These are phyloP conservation scores for Hucho hucho DNA, from an alignment of 2,113 vertebrate genomes.

Conservation along the genomic window DNA sequence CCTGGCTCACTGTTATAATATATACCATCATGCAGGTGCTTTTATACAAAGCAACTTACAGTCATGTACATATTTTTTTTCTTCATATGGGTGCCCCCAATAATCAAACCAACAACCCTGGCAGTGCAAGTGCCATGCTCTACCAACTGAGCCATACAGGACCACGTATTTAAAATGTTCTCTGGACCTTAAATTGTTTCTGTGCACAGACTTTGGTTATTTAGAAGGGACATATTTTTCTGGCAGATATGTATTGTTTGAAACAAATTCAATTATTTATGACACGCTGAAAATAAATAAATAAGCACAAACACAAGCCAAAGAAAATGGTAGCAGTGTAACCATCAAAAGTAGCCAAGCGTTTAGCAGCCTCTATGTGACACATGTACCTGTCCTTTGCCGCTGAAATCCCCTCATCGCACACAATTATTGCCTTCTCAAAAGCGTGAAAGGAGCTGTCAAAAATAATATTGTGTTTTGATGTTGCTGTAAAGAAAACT, in stretches of 20 bases:
- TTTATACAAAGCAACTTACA: no score
- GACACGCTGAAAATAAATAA: conserved; percentile 39
- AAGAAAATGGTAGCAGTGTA: conserved; percentile 37
- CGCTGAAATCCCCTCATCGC: conserved; percentile 58
- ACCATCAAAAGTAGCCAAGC: conserved; percentile 50
- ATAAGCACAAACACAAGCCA: conserved; percentile 49
- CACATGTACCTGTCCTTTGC: conserved; percentile 67
- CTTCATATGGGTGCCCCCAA: no score
- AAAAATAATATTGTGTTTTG: conserved; percentile 67
- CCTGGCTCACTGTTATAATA: conserved; percentile 31
- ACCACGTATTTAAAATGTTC: conserved; percentile 9
- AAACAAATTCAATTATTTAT: conserved; percentile 64
- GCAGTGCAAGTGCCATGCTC: no score
- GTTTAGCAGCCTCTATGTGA: conserved; percentile 65
- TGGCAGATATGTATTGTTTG: conserved; percentile 29
- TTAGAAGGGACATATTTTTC: conserved; percentile 21
- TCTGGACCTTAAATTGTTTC: conserved; percentile 7
- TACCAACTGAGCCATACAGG: no score
- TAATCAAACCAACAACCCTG: no score
- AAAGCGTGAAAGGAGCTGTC: conserved; percentile 76
- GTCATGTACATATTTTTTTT: no score
- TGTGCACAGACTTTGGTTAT: conserved; percentile 22
- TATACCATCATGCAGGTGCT: no score
- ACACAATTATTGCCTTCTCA: conserved; percentile 73
- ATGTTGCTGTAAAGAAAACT: conserved; percentile 59